Evolutionary conservation across 2,797 vertebrate species (phyloP).

Genomic region (Typhlichthys eigenmanni): DNA sequence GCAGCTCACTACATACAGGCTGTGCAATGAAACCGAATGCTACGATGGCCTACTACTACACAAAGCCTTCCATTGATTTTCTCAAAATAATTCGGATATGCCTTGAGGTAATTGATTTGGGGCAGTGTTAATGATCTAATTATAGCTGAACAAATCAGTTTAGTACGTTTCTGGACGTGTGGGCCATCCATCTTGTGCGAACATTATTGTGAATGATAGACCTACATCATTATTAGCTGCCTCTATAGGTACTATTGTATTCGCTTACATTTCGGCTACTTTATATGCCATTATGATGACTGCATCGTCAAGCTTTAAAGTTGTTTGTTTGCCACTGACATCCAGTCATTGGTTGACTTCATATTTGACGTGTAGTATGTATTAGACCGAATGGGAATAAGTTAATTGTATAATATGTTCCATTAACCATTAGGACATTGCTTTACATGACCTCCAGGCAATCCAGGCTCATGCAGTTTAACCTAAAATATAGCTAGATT

Average conservation of each 20-base stretch:
- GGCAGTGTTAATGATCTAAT: conserved; percentile 47
- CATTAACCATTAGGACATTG: conserved; percentile 27
- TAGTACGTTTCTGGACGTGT: conserved; percentile 55
- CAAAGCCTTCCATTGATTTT: conserved; percentile 42
- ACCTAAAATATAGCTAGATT: not conserved
- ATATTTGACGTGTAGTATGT: conserved; percentile 37
- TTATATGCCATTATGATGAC: not conserved
- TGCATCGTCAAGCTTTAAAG: conserved; percentile 4
- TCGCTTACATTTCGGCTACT: conserved; percentile 14
- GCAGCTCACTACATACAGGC: conserved; percentile 58
- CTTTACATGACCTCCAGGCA: conserved; percentile 24
- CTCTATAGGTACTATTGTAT: conserved; percentile 2
- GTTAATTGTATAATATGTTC: conserved; percentile 20
- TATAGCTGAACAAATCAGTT: conserved; percentile 51
- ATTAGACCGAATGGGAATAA: conserved; percentile 33
- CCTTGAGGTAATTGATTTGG: conserved; percentile 38
- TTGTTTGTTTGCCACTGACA: conserved; percentile 20
- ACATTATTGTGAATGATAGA: conserved; percentile 24
- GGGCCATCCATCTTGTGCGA: conserved; percentile 64
- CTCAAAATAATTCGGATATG: conserved; percentile 44
- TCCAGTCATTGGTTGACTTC: conserved; percentile 14
- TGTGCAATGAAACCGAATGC: conserved; percentile 34
- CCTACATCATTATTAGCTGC: too few relatives aligned
- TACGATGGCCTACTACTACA: conserved; percentile 46
- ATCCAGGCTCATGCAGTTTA: conserved; percentile 12